These are phyloP conservation scores for Carassius carassius DNA, from an alignment of 2,113 vertebrate species.

Conservation along the genomic window DNA sequence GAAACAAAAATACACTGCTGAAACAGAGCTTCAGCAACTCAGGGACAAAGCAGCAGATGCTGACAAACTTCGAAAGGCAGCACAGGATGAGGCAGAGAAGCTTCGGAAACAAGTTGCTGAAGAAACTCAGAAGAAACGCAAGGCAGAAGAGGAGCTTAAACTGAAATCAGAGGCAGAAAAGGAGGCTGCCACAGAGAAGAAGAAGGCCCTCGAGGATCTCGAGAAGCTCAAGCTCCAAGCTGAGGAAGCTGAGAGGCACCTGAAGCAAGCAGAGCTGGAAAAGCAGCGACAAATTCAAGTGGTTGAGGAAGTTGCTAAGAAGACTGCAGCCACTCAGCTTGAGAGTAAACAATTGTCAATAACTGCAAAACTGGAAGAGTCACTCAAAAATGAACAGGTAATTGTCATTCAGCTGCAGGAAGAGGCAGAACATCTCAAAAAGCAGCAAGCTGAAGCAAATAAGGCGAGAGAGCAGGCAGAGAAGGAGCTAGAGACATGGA, in stretches of 20 bases:
- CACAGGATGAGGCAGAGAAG: conserved; percentile 91
- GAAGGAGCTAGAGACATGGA: conserved; percentile 91
- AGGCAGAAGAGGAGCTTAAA: conserved; percentile 89
- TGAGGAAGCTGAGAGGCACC: conserved; percentile 85
- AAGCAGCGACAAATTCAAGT: conserved; percentile 86
- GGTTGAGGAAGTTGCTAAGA: conserved; percentile 85
- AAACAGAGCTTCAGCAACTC: conserved; percentile 83
- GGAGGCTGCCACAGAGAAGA: conserved; percentile 88
- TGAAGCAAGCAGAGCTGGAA: conserved; percentile 89
- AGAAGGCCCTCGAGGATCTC: conserved; percentile 85
- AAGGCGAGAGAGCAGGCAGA: conserved; percentile 84
- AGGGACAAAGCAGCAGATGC: conserved; percentile 81
- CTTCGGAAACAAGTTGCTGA: conserved; percentile 89
- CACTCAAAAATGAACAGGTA: conserved; percentile 87
- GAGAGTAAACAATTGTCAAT: conserved; percentile 83
- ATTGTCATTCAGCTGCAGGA: conserved; percentile 86
- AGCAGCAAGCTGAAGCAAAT: conserved; percentile 85
- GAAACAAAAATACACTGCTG: conserved; percentile 81
- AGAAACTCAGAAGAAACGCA: conserved; percentile 89
- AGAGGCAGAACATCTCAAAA: conserved; percentile 83
- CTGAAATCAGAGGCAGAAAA: conserved; percentile 86
- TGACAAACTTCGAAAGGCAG: conserved; percentile 82
- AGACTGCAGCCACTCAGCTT: conserved; percentile 78
- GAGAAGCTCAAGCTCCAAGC: conserved; percentile 87
- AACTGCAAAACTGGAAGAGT: conserved; percentile 84